Conservation (phyloP, 2,888 invertebrate genomes). For the Stenodema calcarata region DNA sequence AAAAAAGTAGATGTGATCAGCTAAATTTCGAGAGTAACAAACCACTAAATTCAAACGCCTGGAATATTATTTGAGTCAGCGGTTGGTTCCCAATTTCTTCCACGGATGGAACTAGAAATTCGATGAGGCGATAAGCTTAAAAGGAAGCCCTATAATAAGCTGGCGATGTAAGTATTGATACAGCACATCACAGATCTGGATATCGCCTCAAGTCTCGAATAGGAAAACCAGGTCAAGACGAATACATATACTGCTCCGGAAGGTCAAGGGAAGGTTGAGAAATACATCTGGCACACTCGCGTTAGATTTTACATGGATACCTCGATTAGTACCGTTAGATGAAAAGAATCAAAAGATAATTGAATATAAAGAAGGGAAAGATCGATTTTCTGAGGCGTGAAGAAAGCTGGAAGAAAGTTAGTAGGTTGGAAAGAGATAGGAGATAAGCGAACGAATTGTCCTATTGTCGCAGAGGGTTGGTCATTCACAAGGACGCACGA, state of each 20-base stretch:
- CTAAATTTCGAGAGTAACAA: too few species aligned
- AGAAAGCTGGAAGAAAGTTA: neutral
- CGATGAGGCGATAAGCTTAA: neutral
- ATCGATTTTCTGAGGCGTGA: neutral
- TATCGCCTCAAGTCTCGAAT: slow-evolving; percentile 9
- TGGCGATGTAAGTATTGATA: neutral
- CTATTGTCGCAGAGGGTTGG: neutral
- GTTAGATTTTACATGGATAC: neutral
- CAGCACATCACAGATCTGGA: neutral
- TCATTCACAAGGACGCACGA: neutral
- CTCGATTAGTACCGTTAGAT: neutral
- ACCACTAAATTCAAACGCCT: too few species aligned
- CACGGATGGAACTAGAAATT: neutral
- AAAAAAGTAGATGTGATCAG: too few species aligned
- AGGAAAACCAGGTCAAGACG: slow-evolving; percentile 27
- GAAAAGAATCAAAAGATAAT: neutral
- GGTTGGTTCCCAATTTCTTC: neutral
- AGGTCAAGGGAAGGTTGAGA: slow-evolving; percentile 14
- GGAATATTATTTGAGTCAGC: too few species aligned
- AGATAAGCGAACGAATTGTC: neutral
- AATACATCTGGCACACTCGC: neutral
- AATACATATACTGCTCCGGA: neutral
- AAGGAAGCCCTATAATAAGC: neutral
- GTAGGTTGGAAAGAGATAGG: neutral
- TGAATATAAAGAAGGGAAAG: neutral